Evolutionary conservation across 2,888 invertebrate species (phyloP).

Genomic region (Laspeyria flexula): DNA sequence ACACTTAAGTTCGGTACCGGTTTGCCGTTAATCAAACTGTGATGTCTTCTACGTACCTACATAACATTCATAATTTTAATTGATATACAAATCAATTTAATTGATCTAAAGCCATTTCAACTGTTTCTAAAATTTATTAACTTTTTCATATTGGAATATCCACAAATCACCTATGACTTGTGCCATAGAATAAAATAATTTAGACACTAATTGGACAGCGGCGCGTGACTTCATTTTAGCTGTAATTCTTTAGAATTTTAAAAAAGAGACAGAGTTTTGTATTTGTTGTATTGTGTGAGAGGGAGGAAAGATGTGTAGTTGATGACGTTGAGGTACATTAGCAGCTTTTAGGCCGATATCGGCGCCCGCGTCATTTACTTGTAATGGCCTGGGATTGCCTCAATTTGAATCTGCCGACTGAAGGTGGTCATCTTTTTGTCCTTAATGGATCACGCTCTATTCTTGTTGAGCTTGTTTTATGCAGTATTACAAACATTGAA

Average conservation of each 20-base stretch:
- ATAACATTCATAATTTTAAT: conserved; percentile 38
- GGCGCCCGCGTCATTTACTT: conserved; percentile 72
- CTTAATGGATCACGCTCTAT: conserved; percentile 58
- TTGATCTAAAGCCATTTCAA: conserved; percentile 32
- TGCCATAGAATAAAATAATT: conserved; percentile 45
- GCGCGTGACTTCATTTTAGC: conserved; percentile 71
- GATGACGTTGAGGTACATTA: conserved; percentile 68
- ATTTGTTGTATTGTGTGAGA: conserved; percentile 39
- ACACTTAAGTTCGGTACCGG: conserved; percentile 33
- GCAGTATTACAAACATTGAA: conserved; percentile 15
- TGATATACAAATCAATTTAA: conserved; percentile 41
- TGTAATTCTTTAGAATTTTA: conserved; percentile 58
- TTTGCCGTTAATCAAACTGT: conserved; percentile 32
- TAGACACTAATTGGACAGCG: conserved; percentile 62
- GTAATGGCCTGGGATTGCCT: conserved; percentile 74
- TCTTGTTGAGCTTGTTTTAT: conserved; percentile 23
- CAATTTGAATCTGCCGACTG: conserved; percentile 70
- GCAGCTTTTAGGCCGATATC: conserved; percentile 72
- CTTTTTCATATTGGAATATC: conserved; percentile 29
- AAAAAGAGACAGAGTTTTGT: conserved; percentile 50
- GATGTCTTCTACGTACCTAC: conserved; percentile 20
- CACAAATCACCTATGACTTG: conserved; percentile 13
- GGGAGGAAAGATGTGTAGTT: conserved; percentile 48
- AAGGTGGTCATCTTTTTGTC: conserved; percentile 58
- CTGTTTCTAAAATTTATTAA: conserved; percentile 37